A percentile compares a stretch with the other conserved stretches of the same genome.
phyloP scores from a whole-genome alignment of 2,888 invertebrate species.

The Cyaniris semiargus region DNA sequence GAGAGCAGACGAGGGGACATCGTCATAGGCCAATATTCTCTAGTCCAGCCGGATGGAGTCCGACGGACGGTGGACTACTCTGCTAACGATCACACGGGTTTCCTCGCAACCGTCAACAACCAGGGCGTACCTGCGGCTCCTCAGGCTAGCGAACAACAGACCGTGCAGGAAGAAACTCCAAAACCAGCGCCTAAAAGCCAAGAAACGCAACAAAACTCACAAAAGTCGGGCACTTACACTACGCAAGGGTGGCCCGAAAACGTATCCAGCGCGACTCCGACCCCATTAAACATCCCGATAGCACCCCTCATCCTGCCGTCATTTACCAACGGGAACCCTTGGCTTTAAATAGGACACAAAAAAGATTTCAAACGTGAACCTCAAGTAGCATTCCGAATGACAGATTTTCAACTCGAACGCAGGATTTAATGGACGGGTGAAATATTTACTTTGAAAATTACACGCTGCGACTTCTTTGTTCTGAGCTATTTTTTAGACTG shows the following conservation, averaged over 20 bases:
- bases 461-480: background rate
- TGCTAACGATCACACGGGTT: slow-evolving; percentile 76
- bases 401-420: slow-evolving; percentile 13
- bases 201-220: slow-evolving; percentile 40
- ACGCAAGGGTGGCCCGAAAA: slow-evolving; percentile 45
- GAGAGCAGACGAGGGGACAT: slow-evolving; percentile 75
- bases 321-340: slow-evolving; percentile 53
- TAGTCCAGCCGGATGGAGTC: slow-evolving; percentile 78
- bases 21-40: slow-evolving; percentile 77
- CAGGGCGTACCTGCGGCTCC: slow-evolving; percentile 44
- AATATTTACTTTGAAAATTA: slow-evolving; percentile 11
- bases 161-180: slow-evolving; percentile 42
- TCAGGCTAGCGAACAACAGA: slow-evolving; percentile 40
- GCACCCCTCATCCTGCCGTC: slow-evolving; percentile 62
- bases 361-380: slow-evolving; percentile 43
- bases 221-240: slow-evolving; percentile 41
- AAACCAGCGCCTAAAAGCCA: slow-evolving; percentile 44
- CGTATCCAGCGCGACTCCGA: slow-evolving; percentile 46
- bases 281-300: slow-evolving; percentile 58
- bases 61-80: slow-evolving; percentile 78
- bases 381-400: slow-evolving; percentile 41
- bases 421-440: background rate
- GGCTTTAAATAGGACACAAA: slow-evolving; percentile 49
- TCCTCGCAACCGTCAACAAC: slow-evolving; percentile 77
- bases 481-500: slow-evolving; percentile 6